Evolutionary conservation across 2,797 vertebrate genomes (phyloP), one percentile per base, ranked within the genome.

Genomic region (Sebastes paucispinis): DNA sequence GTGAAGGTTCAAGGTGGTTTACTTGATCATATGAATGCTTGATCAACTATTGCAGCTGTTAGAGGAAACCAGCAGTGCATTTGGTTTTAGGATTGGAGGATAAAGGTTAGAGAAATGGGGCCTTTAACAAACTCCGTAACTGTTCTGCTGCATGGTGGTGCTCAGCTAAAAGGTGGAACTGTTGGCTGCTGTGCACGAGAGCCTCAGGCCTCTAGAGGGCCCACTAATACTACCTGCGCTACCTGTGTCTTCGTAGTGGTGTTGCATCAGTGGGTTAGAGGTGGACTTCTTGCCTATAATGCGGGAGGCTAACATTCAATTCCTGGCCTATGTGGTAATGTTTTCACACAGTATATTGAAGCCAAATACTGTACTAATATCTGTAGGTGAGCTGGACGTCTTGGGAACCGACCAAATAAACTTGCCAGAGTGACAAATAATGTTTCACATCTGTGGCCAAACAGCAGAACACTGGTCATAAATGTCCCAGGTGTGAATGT

Each of bases 171-270:
- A 59, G 25, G 62, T 77, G 54, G n/a, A 16, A 47, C 9, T 64
- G 20, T 16, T 77, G 73, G 64, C 69, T 54, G 74, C 5, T 52
- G 32, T 73, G 63, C 27, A 59, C 25, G 16, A 8, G 54, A 58
- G 29, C 8, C 25, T 57, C 13, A 71, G 67, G 66, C 92, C 88
- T 92, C 85, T 82, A 92, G 88, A 79, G 80, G 89, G 89, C 87
- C 74, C 69, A 86, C 89, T 89, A 69, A 79, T 75, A 63, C 87
- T 76, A 77, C 83, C 79, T 85, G 83, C 73, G 25, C 57, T 25
- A 64, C 64, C 69, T 77, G 43, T 68, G 11, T 47, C 12, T 80
- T 39, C 6, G 18, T 10, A 20, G 16, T 31, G 10, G 54, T 43
- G 59, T 75, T 81, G 22, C 74, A 84, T 82, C 70, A 81, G 72